Conservation (phyloP, 2,888 invertebrate genomes). For the Parascotia fuliginaria region DNA sequence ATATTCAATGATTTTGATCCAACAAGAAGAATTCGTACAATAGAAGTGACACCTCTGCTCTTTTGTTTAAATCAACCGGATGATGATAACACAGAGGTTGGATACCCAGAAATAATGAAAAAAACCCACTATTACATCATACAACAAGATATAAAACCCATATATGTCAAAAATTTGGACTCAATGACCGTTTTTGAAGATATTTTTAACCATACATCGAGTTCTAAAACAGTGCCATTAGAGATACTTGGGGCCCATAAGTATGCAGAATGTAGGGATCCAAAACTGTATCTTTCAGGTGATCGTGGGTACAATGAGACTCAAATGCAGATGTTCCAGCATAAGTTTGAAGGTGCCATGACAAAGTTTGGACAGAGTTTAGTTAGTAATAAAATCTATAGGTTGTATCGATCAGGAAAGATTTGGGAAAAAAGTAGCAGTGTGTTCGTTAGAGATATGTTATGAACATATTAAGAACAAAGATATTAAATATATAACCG, state of each 20-base stretch:
- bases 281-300: slow-evolving; percentile 61
- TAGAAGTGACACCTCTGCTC: slow-evolving; percentile 63
- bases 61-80: slow-evolving; percentile 79
- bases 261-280: slow-evolving; percentile 78
- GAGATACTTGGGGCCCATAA: slow-evolving; percentile 76
- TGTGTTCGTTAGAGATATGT: slow-evolving; percentile 70
- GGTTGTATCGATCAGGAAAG: slow-evolving; percentile 76
- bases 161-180: slow-evolving; percentile 74
- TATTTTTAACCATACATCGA: slow-evolving; percentile 63
- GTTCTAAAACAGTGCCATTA: slow-evolving; percentile 59
- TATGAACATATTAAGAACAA: slow-evolving; percentile 25
- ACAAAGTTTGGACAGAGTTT: slow-evolving; percentile 78
- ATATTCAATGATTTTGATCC: slow-evolving; percentile 83
- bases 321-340: slow-evolving; percentile 77
- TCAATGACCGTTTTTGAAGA: slow-evolving; percentile 77
- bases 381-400: slow-evolving; percentile 77
- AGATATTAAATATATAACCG: slow-evolving; percentile 2
- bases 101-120: slow-evolving; percentile 75
- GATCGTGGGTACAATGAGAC: slow-evolving; percentile 74
- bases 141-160: slow-evolving; percentile 57
- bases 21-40: slow-evolving; percentile 64
- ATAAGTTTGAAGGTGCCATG: slow-evolving; percentile 83
- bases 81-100: slow-evolving; percentile 74
- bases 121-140: slow-evolving; percentile 76
- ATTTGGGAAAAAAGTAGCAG: slow-evolving; percentile 76